phyloP scores from a whole-genome alignment of 2,797 vertebrate species.

The Propithecus perrieri region DNA sequence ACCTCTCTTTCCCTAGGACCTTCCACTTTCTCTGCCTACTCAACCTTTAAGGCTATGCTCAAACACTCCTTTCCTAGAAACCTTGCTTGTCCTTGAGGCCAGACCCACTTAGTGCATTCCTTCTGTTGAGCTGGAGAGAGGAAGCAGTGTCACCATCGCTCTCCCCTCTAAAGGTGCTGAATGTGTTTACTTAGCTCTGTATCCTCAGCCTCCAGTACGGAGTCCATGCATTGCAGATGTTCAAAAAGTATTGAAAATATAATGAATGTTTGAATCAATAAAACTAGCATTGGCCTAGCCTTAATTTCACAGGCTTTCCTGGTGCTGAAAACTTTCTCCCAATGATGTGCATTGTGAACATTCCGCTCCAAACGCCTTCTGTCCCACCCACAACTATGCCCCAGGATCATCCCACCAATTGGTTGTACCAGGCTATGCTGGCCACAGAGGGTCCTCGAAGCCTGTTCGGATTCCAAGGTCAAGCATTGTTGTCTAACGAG shows the following conservation, averaged over 20 bases:
- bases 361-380: not conserved
- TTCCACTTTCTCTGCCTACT: not conserved
- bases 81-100: not conserved
- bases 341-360: not conserved
- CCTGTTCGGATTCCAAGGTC: not conserved
- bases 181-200: not conserved
- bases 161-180: not conserved
- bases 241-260: not conserved
- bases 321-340: not conserved
- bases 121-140: not conserved
- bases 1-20: not conserved
- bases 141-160: not conserved
- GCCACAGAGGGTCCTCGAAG: not conserved
- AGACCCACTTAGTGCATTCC: accelerated
- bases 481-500: not conserved
- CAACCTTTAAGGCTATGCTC: not conserved
- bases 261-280: not conserved
- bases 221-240: not conserved
- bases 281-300: not conserved
- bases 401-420: not conserved
- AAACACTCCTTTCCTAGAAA: not conserved
- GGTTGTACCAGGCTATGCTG: not conserved
- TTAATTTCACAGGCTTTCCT: not conserved
- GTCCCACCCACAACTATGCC: not conserved
- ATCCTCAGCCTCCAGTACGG: not conserved